Conservation (phyloP, 2,113 vertebrate species). For the Sebastes schlegelii region DNA sequence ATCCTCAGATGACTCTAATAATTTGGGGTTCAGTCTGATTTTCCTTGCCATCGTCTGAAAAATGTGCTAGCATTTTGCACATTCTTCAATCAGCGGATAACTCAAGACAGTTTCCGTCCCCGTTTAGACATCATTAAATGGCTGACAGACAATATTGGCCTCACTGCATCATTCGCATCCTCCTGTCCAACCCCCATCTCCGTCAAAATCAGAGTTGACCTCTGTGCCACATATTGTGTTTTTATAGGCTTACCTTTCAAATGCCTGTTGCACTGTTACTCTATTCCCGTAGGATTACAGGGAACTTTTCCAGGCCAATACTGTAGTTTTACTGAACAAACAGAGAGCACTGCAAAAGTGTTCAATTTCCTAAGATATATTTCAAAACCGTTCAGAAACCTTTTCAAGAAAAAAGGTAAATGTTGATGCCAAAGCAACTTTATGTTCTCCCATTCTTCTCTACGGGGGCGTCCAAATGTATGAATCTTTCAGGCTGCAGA, state of each 20-base stretch:
- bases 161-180: slow-evolving; percentile 1
- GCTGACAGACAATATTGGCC: slow-evolving; percentile 44
- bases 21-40: slow-evolving; percentile 17
- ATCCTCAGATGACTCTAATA: slow-evolving; percentile 36
- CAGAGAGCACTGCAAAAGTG: neutral
- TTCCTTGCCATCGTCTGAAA: slow-evolving; percentile 1
- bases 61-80: slow-evolving; percentile 57
- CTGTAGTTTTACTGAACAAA: neutral
- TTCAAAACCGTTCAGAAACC: neutral
- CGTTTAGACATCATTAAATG: slow-evolving; percentile 46
- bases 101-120: slow-evolving; percentile 30
- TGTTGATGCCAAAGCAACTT: neutral
- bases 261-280: neutral
- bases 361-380: slow-evolving; percentile 2
- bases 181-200: neutral
- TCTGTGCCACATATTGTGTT: neutral
- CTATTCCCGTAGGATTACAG: neutral
- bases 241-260: slow-evolving; percentile 7
- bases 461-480: slow-evolving; percentile 9
- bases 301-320: neutral
- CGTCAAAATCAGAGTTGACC: neutral
- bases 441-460: slow-evolving; percentile 16
- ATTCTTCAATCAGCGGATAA: slow-evolving; percentile 53
- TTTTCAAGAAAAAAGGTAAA: slow-evolving; percentile 1
- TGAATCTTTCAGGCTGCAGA: slow-evolving; percentile 21